Conservation (phyloP, 2,888 invertebrate species). For the Drosophila algonquin region DNA sequence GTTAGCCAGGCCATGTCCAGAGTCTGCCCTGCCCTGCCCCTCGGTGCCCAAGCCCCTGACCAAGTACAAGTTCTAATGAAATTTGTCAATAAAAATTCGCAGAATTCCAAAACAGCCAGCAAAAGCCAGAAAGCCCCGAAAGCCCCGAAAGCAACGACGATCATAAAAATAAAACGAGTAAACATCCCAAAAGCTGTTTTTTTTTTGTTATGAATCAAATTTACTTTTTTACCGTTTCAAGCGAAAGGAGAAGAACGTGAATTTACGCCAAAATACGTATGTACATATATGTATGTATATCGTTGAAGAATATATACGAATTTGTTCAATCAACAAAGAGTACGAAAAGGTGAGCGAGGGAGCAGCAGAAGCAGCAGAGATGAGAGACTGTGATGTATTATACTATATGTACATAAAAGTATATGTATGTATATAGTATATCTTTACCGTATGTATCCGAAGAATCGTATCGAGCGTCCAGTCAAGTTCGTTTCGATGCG, state of each 20-base stretch:
- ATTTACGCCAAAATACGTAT: slow-evolving; percentile 6
- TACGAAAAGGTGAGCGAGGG: background rate
- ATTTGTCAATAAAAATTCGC: slow-evolving; percentile 78
- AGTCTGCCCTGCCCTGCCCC: slow-evolving; percentile 8
- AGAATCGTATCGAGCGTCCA: slow-evolving; percentile 28
- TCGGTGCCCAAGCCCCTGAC: slow-evolving; percentile 2
- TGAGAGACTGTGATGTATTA: slow-evolving; percentile 1
- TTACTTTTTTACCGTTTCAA: slow-evolving; percentile 83
- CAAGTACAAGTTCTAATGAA: slow-evolving; percentile 76
- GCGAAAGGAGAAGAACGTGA: slow-evolving; percentile 79
- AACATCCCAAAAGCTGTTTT: slow-evolving; percentile 47
- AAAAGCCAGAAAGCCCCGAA: slow-evolving; percentile 15
- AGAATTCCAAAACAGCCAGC: slow-evolving; percentile 50
- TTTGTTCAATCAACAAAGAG: slow-evolving; percentile 15
- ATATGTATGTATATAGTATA: slow-evolving; percentile 12
- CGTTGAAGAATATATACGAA: slow-evolving; percentile 3
- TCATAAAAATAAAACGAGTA: slow-evolving; percentile 41
- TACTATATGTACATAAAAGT: background rate
- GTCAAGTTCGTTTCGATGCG: slow-evolving; percentile 28
- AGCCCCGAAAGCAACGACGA: slow-evolving; percentile 14
- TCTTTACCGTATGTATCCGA: slow-evolving; percentile 28
- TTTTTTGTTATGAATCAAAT: slow-evolving; percentile 69
- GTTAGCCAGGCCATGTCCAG: slow-evolving; percentile 47
- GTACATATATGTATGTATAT: background rate
- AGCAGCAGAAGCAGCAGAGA: background rate